Conservation (phyloP, 37 sponge, comb jelly and placozoan genomes). For the Aplysina aerophoba region DNA sequence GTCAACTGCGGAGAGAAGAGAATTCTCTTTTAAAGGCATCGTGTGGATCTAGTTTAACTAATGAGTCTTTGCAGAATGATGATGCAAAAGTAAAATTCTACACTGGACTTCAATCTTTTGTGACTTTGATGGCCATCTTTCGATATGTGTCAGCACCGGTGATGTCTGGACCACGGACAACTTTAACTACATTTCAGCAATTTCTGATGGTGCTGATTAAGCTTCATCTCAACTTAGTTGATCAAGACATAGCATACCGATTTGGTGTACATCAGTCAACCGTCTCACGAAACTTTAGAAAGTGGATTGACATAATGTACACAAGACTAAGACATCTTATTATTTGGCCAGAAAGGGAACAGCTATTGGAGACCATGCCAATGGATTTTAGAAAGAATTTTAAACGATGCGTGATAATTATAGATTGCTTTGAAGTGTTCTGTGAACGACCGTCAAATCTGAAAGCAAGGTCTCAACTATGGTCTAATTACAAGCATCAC, state of each 20-base stretch:
- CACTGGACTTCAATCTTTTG: no score
- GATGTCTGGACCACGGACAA: no score
- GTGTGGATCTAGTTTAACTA: no score
- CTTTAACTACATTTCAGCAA: not conserved
- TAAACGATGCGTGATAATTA: constrained; percentile 46
- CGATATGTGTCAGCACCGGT: no score
- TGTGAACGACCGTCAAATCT: constrained; percentile 37
- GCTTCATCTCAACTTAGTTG: constrained; percentile 3
- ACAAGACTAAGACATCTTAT: constrained; percentile 12
- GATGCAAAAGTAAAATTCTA: no score
- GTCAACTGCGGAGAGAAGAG: no score
- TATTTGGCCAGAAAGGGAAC: constrained; percentile 34
- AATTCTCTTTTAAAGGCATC: no score
- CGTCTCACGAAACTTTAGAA: constrained; percentile 32
- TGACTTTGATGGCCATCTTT: no score
- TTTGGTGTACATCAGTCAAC: constrained; percentile 45
- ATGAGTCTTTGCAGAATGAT: no score
- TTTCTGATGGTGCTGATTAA: constrained; percentile 31
- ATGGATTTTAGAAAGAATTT: constrained; percentile 50
- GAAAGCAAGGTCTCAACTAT: constrained; percentile 30
- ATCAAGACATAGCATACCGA: constrained; percentile 27
- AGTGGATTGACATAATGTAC: constrained; percentile 48
- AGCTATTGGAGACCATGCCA: constrained; percentile 64
- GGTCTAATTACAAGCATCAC: constrained; percentile 49
- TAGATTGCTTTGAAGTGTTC: constrained; percentile 72